These are phyloP conservation scores for Norana najaformis DNA, from an alignment of 2,888 invertebrate species.

Conservation along the genomic window DNA sequence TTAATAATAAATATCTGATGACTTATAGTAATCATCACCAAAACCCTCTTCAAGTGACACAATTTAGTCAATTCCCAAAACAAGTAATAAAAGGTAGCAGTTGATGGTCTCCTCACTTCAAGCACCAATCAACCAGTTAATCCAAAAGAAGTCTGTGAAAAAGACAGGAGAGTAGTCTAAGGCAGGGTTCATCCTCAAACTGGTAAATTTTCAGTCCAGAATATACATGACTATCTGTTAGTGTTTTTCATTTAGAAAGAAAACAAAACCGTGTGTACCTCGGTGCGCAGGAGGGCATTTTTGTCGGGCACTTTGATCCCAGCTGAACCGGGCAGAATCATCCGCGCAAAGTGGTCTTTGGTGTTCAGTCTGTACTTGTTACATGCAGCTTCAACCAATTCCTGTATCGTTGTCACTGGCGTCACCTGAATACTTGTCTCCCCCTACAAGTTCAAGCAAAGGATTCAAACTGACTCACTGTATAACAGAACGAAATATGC, in stretches of 20 bases:
- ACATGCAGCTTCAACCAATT: slow-evolving; percentile 89
- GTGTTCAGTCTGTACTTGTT: slow-evolving; percentile 87
- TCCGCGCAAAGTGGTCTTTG: slow-evolving; percentile 89
- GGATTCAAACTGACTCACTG: neutral
- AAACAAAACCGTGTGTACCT: slow-evolving; percentile 73
- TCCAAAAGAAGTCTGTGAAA: neutral
- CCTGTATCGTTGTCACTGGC: slow-evolving; percentile 79
- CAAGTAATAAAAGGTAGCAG: no score
- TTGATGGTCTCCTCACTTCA: no score
- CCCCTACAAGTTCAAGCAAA: neutral
- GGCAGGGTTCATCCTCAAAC: neutral
- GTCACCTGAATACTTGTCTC: slow-evolving; percentile 23
- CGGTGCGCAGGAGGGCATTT: slow-evolving; percentile 90
- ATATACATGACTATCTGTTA: neutral
- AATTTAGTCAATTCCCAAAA: no score
- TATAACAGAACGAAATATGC: neutral
- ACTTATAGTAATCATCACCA: no score
- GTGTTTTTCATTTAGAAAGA: neutral
- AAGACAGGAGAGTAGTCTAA: neutral
- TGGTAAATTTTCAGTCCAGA: neutral
- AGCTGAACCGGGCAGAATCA: slow-evolving; percentile 79
- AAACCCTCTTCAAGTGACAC: no score
- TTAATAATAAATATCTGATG: no score
- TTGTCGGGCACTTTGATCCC: slow-evolving; percentile 94
- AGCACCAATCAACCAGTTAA: neutral